These are phyloP conservation scores for Andrena praecox DNA, from an alignment of 2,888 invertebrate genomes.

Conservation along the genomic window DNA sequence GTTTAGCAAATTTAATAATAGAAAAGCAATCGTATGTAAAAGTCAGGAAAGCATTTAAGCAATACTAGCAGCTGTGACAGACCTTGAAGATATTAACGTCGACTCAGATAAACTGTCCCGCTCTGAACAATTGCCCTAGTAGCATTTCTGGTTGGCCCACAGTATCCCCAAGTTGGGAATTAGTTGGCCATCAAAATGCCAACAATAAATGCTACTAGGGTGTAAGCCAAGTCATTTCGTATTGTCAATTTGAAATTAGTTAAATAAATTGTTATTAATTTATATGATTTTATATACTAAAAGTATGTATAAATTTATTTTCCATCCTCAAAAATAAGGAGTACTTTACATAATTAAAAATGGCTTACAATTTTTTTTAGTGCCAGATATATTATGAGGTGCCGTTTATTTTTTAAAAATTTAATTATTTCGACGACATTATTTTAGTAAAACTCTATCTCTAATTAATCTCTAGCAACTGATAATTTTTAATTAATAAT, in stretches of 20 bases:
- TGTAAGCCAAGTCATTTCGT: conserved; percentile 27
- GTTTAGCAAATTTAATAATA: conserved; percentile 26
- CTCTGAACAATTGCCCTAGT: conserved; percentile 33
- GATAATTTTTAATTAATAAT: no score
- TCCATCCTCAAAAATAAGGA: neutral
- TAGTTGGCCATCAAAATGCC: no score
- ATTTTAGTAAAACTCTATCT: no score
- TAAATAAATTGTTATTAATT: no score
- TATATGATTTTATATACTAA: neutral
- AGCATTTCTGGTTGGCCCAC: no score
- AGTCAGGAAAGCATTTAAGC: conserved; percentile 20
- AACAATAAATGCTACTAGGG: no score
- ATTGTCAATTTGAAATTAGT: no score
- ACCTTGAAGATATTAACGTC: conserved; percentile 27
- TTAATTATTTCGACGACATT: neutral
- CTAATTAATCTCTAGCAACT: no score
- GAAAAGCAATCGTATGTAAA: neutral
- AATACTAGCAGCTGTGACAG: conserved; percentile 3
- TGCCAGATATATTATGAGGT: conserved; percentile 3
- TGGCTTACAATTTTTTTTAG: conserved; percentile 47
- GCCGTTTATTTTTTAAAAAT: neutral
- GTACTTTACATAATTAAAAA: neutral
- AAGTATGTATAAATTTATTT: neutral
- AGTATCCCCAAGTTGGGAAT: no score
- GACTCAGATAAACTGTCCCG: conserved; percentile 7